These are phyloP conservation scores for Urocitellus parryii DNA, from an alignment of 2,113 vertebrate genomes.

Conservation along the genomic window DNA sequence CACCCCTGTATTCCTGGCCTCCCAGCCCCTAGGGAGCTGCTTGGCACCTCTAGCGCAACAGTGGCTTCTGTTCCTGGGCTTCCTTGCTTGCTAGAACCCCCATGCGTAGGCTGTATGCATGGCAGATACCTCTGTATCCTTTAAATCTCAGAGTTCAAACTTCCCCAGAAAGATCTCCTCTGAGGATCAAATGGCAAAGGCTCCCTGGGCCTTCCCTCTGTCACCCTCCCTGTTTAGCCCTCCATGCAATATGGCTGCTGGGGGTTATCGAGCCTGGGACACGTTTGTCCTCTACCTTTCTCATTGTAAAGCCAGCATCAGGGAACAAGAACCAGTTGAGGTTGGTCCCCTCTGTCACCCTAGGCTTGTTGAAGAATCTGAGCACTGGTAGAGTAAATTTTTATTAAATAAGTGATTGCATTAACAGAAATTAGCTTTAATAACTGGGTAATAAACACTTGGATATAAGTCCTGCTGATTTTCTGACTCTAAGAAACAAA, in stretches of 20 bases:
- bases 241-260: too few species aligned
- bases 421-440: neutral
- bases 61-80: neutral
- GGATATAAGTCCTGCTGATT: too few species aligned
- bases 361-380: neutral
- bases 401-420: neutral
- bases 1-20: too few species aligned
- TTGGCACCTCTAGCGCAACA: accelerated
- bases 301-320: neutral
- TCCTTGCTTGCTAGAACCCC: too few species aligned
- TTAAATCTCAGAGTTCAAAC: neutral
- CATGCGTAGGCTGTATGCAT: too few species aligned
- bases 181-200: neutral
- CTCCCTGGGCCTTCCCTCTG: too few species aligned
- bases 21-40: neutral
- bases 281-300: neutral
- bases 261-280: too few species aligned
- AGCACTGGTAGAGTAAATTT: neutral
- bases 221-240: too few species aligned
- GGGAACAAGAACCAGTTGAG: neutral
- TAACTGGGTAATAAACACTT: neutral
- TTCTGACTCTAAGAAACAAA: neutral
- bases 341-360: neutral
- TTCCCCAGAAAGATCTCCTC: neutral
- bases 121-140: neutral